Percentiles rank a stretch among this genome's conserved stretches.
phyloP scores from a whole-genome alignment of 2,797 vertebrate genomes.

The Rhinophrynus dorsalis region DNA sequence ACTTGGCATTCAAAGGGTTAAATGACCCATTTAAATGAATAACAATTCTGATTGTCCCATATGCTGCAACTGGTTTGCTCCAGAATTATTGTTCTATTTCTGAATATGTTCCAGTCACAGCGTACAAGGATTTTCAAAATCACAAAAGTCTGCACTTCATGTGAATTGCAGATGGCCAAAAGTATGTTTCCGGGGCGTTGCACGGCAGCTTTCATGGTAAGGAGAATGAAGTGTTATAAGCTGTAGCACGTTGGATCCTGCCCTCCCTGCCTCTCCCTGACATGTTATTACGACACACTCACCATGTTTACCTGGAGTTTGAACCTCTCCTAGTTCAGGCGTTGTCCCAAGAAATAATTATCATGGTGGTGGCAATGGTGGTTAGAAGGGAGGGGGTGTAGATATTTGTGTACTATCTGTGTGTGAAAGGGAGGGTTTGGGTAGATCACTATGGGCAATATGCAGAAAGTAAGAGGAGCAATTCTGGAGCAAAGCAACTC shows the following conservation, averaged over 20 bases:
- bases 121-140: no score
- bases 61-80: no score
- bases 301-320: slow-evolving; percentile 48
- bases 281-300: slow-evolving; percentile 24
- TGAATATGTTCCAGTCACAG: no score
- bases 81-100: no score
- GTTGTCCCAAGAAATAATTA: slow-evolving; percentile 34
- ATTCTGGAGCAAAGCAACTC: no score
- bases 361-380: slow-evolving; percentile 18
- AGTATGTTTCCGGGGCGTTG: not conserved
- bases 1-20: no score
- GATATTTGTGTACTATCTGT: not conserved
- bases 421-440: not conserved
- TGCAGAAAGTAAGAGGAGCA: no score
- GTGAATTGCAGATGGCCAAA: not conserved
- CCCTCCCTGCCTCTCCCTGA: slow-evolving; percentile 3
- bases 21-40: no score
- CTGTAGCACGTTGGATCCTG: slow-evolving; percentile 32
- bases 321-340: slow-evolving; percentile 39
- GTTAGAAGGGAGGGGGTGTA: slow-evolving; percentile 14
- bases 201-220: not conserved
- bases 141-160: no score
- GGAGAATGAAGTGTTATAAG: not conserved
- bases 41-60: no score
- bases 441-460: no score